Evolutionary conservation across 1,140 invertebrate species (phyloP).

Genomic region (Drosophila orena): DNA sequence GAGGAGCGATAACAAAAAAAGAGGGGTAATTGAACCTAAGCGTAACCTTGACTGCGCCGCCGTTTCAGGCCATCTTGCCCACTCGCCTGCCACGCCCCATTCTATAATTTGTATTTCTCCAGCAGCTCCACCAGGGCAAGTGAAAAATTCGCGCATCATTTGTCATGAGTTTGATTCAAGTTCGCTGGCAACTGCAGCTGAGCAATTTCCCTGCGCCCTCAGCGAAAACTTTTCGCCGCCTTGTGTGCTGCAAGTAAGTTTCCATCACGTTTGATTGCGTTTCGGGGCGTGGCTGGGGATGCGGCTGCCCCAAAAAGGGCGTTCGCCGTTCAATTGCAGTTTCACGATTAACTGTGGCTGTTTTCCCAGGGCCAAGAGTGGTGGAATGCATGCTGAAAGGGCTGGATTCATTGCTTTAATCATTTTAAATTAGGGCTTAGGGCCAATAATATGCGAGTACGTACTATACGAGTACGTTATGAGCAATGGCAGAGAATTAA

Average conservation of each 20-base stretch:
- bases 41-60: conserved; percentile 67
- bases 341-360: conserved; percentile 30
- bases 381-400: background rate
- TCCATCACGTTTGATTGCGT: conserved; percentile 25
- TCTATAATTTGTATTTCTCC: conserved; percentile 1
- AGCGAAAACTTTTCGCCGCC: conserved; percentile 16
- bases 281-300: background rate
- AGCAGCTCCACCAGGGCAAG: conserved; percentile 11
- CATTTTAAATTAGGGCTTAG: background rate
- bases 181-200: conserved; percentile 56
- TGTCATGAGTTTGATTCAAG: conserved; percentile 81
- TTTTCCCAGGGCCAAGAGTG: background rate
- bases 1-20: conserved; percentile 18
- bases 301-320: background rate
- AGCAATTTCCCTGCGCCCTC: conserved; percentile 16
- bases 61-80: background rate
- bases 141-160: conserved; percentile 75
- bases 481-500: no score
- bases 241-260: conserved; percentile 13
- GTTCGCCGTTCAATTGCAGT: conserved; percentile 26
- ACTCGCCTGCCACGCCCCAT: background rate
- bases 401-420: background rate
- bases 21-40: conserved; percentile 69
- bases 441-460: no score
- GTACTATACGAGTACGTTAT: no score